phyloP scores from a whole-genome alignment of 1,140 invertebrate genomes.

The Bursaphelenchus mucronatus region DNA sequence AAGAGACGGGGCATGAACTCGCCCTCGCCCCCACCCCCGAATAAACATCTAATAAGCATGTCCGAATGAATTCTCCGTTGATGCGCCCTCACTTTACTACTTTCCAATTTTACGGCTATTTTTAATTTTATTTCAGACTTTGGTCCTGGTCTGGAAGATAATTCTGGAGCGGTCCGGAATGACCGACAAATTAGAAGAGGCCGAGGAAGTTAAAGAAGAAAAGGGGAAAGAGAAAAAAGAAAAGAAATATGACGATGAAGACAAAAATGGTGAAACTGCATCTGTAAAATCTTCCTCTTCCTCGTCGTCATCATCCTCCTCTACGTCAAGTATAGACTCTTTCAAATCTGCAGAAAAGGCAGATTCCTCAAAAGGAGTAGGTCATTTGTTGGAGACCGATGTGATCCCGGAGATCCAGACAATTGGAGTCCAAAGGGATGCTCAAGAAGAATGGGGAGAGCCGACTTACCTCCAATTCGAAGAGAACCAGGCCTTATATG shows the following conservation, averaged over 20 bases:
- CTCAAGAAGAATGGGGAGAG: not conserved
- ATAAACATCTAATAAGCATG: too few species aligned
- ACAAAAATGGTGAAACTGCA: not conserved
- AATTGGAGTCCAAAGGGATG: not conserved
- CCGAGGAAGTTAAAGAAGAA: not conserved
- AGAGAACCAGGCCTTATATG: slow-evolving; percentile 16
- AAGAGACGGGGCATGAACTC: too few species aligned
- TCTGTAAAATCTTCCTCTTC: slow-evolving; percentile 17
- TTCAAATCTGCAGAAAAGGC: slow-evolving; percentile 11
- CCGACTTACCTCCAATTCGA: slow-evolving; percentile 21
- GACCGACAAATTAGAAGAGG: not conserved
- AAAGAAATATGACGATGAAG: slow-evolving; percentile 14
- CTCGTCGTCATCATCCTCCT: slow-evolving; percentile 13
- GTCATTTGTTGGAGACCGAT: slow-evolving; percentile 29
- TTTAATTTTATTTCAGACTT: slow-evolving; percentile 5
- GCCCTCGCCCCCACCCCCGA: too few species aligned
- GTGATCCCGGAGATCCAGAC: slow-evolving; percentile 23
- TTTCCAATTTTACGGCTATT: not conserved
- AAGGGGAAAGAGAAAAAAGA: slow-evolving; percentile 22
- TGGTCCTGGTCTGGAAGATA: slow-evolving; percentile 8
- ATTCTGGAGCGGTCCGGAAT: not conserved
- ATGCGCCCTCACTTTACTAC: slow-evolving; percentile 5
- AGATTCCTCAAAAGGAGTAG: slow-evolving; percentile 8
- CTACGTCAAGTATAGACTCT: slow-evolving; percentile 1
- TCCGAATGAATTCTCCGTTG: not conserved